Conservation (phyloP, 2,113 vertebrate genomes). For the Sigmodon hispidus region DNA sequence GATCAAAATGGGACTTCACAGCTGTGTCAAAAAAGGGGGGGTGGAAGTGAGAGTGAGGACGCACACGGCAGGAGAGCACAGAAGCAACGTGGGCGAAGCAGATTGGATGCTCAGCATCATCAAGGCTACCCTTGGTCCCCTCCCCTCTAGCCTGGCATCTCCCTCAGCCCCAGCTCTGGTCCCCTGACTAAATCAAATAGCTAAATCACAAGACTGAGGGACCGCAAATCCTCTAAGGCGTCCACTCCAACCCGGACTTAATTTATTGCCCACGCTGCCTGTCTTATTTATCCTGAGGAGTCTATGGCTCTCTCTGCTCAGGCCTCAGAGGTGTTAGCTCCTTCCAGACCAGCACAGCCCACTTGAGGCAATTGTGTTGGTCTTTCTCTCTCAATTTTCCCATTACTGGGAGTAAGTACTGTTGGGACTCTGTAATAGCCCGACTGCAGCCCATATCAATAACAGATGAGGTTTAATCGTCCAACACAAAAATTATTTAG, state of each 20-base stretch:
- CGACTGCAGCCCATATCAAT: conserved; percentile 97
- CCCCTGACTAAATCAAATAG: conserved; percentile 76
- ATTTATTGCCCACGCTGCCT: conserved; percentile 85
- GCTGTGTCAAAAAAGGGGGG: conserved; percentile 87
- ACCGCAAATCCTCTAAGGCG: conserved; percentile 82
- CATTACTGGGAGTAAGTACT: conserved; percentile 94
- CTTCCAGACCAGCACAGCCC: conserved; percentile 88
- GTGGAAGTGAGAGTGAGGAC: conserved; percentile 51
- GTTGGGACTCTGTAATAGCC: conserved; percentile 95
- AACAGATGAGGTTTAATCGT: conserved; percentile 99
- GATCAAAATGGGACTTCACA: conserved; percentile 93
- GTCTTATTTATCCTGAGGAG: conserved; percentile 89
- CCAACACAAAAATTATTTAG: conserved; percentile 95
- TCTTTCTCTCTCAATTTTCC: conserved; percentile 93
- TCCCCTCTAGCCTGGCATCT: background rate
- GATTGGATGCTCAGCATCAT: conserved; percentile 45
- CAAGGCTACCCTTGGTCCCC: conserved; percentile 1
- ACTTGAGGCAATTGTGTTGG: conserved; percentile 91
- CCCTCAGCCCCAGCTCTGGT: conserved; percentile 59
- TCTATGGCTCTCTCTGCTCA: conserved; percentile 82
- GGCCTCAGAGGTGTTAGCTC: conserved; percentile 86
- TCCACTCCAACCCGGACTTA: conserved; percentile 83
- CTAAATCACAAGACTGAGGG: conserved; percentile 84
- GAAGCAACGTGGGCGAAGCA: conserved; percentile 50
- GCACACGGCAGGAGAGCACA: fast-evolving